These are phyloP conservation scores for Bergia puertoricense DNA, from an alignment of 92 coral and sea anemone genomes.

Conservation along the genomic window DNA sequence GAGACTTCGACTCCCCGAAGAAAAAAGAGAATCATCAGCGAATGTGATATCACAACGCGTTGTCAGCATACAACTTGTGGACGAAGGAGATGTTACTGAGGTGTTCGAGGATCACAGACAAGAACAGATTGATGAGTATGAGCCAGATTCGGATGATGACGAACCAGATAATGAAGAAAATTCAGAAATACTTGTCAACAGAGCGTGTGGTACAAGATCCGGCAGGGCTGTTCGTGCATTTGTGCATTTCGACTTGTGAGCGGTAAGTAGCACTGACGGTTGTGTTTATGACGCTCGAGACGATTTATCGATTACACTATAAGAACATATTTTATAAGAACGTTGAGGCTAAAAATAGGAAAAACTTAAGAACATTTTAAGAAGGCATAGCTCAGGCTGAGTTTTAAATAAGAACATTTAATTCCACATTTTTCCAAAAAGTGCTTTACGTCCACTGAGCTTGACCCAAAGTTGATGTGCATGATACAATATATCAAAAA, in stretches of 20 bases:
- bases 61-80: slow-evolving; percentile 48
- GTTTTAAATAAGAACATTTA: no score
- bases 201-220: slow-evolving; percentile 32
- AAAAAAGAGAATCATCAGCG: slow-evolving; percentile 16
- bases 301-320: no score
- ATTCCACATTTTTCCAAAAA: no score
- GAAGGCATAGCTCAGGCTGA: no score
- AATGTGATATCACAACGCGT: slow-evolving; percentile 21
- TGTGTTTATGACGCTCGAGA: no score
- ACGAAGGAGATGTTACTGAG: slow-evolving; percentile 48
- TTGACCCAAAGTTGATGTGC: no score
- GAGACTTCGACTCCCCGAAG: slow-evolving; percentile 49
- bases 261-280: neutral
- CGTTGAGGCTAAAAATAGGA: no score
- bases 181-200: slow-evolving; percentile 8
- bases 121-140: slow-evolving; percentile 25
- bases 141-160: slow-evolving; percentile 29
- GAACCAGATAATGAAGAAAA: slow-evolving; percentile 33
- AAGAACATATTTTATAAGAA: no score
- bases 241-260: slow-evolving; percentile 45
- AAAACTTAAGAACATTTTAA: no score
- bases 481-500: no score
- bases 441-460: no score
- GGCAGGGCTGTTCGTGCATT: slow-evolving; percentile 44
- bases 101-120: slow-evolving; percentile 36